phyloP scores from a whole-genome alignment of 2,113 vertebrate genomes.

The Odontesthes bonariensis region DNA sequence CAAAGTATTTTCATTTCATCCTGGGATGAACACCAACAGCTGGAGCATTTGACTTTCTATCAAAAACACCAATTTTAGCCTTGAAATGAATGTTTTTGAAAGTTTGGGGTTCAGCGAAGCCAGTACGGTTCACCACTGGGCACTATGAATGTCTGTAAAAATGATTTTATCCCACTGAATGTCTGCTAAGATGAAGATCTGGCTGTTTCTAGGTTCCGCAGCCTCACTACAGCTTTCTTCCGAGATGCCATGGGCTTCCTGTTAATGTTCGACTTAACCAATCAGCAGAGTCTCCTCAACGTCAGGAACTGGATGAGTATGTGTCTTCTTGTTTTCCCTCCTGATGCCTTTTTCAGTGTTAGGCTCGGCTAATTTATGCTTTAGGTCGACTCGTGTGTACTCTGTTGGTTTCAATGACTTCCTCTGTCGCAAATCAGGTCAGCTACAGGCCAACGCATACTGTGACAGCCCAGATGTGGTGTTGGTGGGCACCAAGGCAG shows the following conservation, averaged over 20 bases:
- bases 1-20: too few species aligned
- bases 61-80: too few species aligned
- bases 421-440: slow-evolving; percentile 76
- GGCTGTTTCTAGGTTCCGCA: slow-evolving; percentile 82
- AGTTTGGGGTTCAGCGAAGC: not conserved
- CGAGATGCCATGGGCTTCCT: slow-evolving; percentile 97
- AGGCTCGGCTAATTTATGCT: not conserved
- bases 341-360: not conserved
- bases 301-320: slow-evolving; percentile 99
- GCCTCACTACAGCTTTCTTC: slow-evolving; percentile 96
- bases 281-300: slow-evolving; percentile 95
- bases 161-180: not conserved
- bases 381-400: not conserved
- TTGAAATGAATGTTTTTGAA: too few species aligned
- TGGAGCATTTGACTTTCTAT: too few species aligned
- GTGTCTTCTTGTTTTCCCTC: slow-evolving; percentile 61
- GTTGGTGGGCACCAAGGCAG: slow-evolving; percentile 94
- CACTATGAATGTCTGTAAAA: not conserved
- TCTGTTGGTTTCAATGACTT: slow-evolving; percentile 2
- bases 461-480: slow-evolving; percentile 96
- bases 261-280: slow-evolving; percentile 97
- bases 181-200: not conserved
- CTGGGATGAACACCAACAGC: too few species aligned
- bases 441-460: slow-evolving; percentile 96
- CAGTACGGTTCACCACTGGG: not conserved